Percentiles rank a stretch among this genome's conserved stretches.
Conservation (phyloP, 2,888 invertebrate genomes). For the Drosophila kuntzei region DNA sequence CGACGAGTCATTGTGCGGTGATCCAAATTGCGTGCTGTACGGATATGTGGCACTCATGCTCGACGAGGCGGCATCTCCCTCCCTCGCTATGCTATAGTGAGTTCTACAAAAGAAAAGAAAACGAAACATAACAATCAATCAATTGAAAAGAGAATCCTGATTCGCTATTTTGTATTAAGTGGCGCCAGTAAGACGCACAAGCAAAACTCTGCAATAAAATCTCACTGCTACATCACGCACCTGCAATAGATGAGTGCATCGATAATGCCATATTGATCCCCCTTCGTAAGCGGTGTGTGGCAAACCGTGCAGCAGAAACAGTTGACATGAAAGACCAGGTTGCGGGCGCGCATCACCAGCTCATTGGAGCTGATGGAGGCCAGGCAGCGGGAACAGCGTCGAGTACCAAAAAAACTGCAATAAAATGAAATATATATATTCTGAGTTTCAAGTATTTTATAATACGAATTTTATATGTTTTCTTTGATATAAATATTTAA, state of each 20-base stretch:
- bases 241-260: conserved; percentile 95
- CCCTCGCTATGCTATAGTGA: conserved; percentile 85
- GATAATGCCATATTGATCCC: conserved; percentile 97
- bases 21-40: conserved; percentile 86
- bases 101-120: conserved; percentile 69
- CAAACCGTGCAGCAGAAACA: conserved; percentile 97
- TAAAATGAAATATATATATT: background rate
- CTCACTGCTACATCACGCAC: conserved; percentile 80
- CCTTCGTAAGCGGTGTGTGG: conserved; percentile 94
- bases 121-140: background rate
- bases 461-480: too few relatives aligned
- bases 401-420: conserved; percentile 95
- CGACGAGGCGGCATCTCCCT: conserved; percentile 83
- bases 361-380: conserved; percentile 95
- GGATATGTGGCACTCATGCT: conserved; percentile 86
- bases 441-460: too few relatives aligned
- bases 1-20: conserved; percentile 85
- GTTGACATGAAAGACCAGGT: conserved; percentile 96
- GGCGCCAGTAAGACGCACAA: too few relatives aligned
- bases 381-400: conserved; percentile 95
- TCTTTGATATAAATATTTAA: too few relatives aligned
- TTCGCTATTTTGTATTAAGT: too few relatives aligned
- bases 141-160: background rate
- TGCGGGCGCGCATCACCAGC: conserved; percentile 97
- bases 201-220: too few relatives aligned